Evolutionary conservation across 2,113 vertebrate genomes (phyloP), one percentile per base, ranked within the genome.

Genomic region (Gymnogyps californianus): DNA sequence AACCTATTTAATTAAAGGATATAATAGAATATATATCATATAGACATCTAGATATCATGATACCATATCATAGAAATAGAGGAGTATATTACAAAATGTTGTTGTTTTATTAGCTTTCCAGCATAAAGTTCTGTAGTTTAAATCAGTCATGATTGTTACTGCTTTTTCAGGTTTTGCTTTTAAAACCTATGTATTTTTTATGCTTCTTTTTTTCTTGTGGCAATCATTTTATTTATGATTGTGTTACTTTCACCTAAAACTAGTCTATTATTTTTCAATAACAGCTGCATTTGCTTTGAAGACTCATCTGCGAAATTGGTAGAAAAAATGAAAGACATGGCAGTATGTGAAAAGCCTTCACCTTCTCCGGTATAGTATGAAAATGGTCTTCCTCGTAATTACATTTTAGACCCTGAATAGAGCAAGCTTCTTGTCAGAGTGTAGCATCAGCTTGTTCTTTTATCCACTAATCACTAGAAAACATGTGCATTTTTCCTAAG

Each of bases 361-460:
- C 18, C 36, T 85, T 2, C 11, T 93, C 10, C 8, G 98, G 98
- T 98, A 97, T 2, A n/a, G 64, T 95, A 86, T 91, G 59, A 69
- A 93, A 54, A 19, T 47, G 6, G 6, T 58, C 29, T 92, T 69
- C 46, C 67, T 79, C 13, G 10, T 58, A 28, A 49, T 51, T 85
- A 13, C 34, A 22, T 89, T 92, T 74, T 84, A 65, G 70, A 42
- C 11, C 24, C 25, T 40, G 38, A 80, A 40, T 3, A 79, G 34
- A 44, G 19, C 14, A 80, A 85, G 31, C 36, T 34, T 86, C 38
- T 77, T 88, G 34, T 65, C 51, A 26, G 38, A 52, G 5, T 40
- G 31, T 83, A 58, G 58, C 7, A 44, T 61, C 32, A 66, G 14
- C 70, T 95, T 95, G 36, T 44, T 85, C 38, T 70, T 71, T 52